A percentile compares a stretch with the other conserved stretches of the same genome.
Evolutionary conservation across 2,888 invertebrate species (phyloP).

Genomic region (Bellardia bayeri): DNA sequence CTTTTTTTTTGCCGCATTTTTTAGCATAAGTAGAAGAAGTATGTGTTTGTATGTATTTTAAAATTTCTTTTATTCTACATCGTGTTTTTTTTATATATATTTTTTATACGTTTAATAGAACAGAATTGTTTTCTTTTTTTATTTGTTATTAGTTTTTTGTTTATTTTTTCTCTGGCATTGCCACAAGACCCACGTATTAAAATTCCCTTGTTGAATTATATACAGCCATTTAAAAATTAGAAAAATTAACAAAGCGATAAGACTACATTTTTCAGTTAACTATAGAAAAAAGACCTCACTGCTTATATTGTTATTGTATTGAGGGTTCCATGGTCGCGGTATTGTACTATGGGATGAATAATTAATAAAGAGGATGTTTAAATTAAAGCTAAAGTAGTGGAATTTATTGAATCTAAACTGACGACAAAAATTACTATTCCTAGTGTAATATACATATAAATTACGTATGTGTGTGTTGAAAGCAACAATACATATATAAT

Average conservation of each 20-base stretch:
- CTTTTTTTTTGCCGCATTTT: background rate
- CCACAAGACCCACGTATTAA: slow-evolving; percentile 43
- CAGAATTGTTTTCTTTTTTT: slow-evolving; percentile 24
- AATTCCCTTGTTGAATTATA: slow-evolving; percentile 53
- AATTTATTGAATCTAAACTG: too few relatives aligned
- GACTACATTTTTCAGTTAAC: slow-evolving; percentile 35
- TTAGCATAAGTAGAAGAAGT: background rate
- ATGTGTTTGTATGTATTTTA: slow-evolving; percentile 16
- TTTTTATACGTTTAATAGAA: background rate
- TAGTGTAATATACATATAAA: too few relatives aligned
- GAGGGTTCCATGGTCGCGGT: background rate
- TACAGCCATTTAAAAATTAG: slow-evolving; percentile 60
- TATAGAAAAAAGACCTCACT: background rate
- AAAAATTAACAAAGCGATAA: slow-evolving; percentile 68
- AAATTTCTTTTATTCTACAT: background rate
- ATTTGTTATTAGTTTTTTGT: background rate
- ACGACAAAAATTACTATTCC: too few relatives aligned
- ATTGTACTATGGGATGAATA: background rate
- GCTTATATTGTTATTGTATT: slow-evolving; percentile 34
- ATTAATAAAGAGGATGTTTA: too few relatives aligned
- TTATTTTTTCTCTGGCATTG: background rate
- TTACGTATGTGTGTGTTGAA: too few relatives aligned
- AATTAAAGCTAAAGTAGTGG: too few relatives aligned
- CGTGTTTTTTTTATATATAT: background rate
- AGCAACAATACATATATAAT: too few relatives aligned